A percentile compares a stretch with the other conserved stretches of the same genome.
Conservation (phyloP, 2,888 invertebrate genomes). For the Abscondita cerata region DNA sequence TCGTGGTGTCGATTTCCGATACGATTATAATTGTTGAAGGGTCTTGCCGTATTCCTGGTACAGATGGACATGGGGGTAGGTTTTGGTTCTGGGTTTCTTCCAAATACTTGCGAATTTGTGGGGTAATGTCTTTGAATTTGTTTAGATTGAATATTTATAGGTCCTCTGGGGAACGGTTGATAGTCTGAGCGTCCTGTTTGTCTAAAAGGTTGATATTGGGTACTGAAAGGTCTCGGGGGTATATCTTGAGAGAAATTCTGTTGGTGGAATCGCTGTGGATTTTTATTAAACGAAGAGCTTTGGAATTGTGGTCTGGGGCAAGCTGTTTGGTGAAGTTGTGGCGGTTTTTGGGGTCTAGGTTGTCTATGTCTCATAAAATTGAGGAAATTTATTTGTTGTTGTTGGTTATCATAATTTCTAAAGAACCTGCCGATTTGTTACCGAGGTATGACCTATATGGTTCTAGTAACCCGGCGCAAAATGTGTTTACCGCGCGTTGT, state of each 20-base stretch:
- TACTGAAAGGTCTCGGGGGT: too few relatives aligned
- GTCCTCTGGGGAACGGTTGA: constrained; percentile 5
- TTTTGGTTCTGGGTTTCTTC: constrained; percentile 12
- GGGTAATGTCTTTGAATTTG: constrained; percentile 10
- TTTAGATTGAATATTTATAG: constrained; percentile 14
- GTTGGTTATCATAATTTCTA: too few relatives aligned
- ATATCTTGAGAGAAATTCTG: too few relatives aligned
- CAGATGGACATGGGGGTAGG: constrained; percentile 20
- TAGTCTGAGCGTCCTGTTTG: too few relatives aligned
- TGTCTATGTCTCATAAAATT: constrained; percentile 16
- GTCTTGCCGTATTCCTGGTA: not conserved
- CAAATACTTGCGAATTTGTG: constrained; percentile 16
- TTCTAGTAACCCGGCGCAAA: constrained; percentile 26
- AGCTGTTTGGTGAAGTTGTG: not conserved
- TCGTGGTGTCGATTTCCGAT: too few relatives aligned
- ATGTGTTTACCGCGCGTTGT: constrained; percentile 11
- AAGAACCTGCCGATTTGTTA: not conserved
- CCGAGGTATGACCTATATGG: constrained; percentile 14
- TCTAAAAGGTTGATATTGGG: too few relatives aligned
- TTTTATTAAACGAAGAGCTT: too few relatives aligned
- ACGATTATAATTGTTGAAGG: too few relatives aligned
- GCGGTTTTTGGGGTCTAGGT: constrained; percentile 9
- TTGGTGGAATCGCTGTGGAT: too few relatives aligned
- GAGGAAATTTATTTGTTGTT: too few relatives aligned
- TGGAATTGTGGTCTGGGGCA: too few relatives aligned